Conservation (phyloP, 2,888 invertebrate genomes). For the Glyphotaelius pellucidus region DNA sequence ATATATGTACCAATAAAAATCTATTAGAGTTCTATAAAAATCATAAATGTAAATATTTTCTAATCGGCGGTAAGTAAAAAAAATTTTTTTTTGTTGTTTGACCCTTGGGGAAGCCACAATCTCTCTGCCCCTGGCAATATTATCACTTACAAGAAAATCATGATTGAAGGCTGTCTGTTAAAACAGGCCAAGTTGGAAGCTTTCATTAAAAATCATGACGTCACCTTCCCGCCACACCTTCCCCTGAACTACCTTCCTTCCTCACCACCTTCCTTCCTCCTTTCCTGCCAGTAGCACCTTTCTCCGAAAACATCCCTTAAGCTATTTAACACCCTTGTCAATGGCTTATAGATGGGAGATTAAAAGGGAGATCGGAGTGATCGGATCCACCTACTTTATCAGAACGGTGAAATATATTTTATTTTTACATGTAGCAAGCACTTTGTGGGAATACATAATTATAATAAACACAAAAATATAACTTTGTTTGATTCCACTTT, state of each 20-base stretch:
- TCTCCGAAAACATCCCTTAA: neutral
- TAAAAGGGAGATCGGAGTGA: neutral
- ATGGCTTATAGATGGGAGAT: neutral
- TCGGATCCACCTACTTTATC: neutral
- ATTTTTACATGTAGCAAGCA: too few relatives aligned
- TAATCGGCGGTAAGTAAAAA: too few relatives aligned
- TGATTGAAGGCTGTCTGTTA: slow-evolving; percentile 6
- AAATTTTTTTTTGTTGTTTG: too few relatives aligned
- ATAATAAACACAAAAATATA: too few relatives aligned
- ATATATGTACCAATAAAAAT: too few relatives aligned
- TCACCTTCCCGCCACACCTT: neutral
- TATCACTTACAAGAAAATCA: neutral
- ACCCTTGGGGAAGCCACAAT: too few relatives aligned
- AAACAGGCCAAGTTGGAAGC: neutral
- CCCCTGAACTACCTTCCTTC: neutral
- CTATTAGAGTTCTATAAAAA: too few relatives aligned
- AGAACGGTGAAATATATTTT: neutral
- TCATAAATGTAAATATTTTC: too few relatives aligned
- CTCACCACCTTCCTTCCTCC: neutral
- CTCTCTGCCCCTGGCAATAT: too few relatives aligned
- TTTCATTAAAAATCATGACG: slow-evolving; percentile 31
- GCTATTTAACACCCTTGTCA: slow-evolving; percentile 19
- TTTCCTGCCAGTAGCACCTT: neutral
- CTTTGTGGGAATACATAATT: too few relatives aligned
- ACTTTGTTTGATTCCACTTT: too few relatives aligned